Conservation (phyloP, 2,888 invertebrate genomes). For the Xestia c-nigrum region DNA sequence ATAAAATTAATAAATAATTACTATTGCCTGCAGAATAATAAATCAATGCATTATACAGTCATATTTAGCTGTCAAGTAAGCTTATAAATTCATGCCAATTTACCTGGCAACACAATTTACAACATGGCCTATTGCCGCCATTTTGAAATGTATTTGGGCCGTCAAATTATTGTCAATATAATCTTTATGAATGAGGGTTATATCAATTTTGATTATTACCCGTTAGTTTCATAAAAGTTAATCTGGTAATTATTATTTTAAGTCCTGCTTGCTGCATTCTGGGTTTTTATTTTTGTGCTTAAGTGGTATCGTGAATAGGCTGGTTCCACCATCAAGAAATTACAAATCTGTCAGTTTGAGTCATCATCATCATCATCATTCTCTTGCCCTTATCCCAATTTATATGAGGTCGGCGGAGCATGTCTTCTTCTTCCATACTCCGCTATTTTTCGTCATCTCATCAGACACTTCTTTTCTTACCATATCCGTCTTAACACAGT, state of each 20-base stretch:
- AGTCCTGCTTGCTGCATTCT: not conserved
- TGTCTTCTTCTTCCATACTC: no score
- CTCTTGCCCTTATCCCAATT: no score
- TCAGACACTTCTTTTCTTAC: no score
- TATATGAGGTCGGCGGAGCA: no score
- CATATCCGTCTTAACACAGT: no score
- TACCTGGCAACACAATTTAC: constrained; percentile 32
- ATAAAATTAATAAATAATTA: not conserved
- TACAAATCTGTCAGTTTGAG: no score
- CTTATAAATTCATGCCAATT: constrained; percentile 21
- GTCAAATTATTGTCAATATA: constrained; percentile 49
- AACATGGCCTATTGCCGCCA: constrained; percentile 27
- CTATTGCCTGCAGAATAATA: not conserved
- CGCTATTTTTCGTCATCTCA: no score
- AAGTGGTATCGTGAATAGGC: not conserved
- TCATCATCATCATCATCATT: no score
- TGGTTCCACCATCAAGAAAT: no score
- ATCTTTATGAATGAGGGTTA: constrained; percentile 48
- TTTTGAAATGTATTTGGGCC: constrained; percentile 43
- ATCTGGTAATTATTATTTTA: constrained; percentile 29
- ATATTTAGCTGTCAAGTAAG: constrained; percentile 13
- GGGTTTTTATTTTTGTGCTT: not conserved
- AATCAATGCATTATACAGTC: constrained; percentile 15
- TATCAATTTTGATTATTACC: constrained; percentile 42
- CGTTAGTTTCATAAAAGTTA: constrained; percentile 39